A percentile compares a stretch with the other conserved stretches of the same genome.
Evolutionary conservation across 2,113 vertebrate genomes (phyloP).

Genomic region (Gymnogyps californianus): DNA sequence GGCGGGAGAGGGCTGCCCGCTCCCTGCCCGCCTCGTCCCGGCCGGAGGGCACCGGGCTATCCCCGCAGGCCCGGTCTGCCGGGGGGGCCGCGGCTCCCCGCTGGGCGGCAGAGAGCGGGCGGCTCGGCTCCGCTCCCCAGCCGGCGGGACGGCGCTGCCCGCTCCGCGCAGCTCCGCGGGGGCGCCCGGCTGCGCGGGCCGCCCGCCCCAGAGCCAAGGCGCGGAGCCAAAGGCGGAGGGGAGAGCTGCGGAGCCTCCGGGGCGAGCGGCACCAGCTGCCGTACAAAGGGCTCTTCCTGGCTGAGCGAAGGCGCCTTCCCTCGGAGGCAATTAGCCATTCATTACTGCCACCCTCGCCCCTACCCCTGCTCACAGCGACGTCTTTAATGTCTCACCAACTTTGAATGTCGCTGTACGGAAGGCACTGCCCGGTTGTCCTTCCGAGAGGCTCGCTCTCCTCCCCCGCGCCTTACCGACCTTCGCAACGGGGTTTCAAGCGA

Average conservation of each 20-base stretch:
- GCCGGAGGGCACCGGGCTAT: fast-evolving
- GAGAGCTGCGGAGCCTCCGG: no score
- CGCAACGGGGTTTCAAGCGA: neutral
- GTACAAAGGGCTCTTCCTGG: neutral
- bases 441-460: neutral
- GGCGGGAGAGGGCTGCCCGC: neutral
- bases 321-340: neutral
- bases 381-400: neutral
- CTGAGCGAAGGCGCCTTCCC: neutral
- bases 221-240: no score
- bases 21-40: fast-evolving
- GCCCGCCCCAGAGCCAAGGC: neutral
- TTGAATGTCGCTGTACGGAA: neutral
- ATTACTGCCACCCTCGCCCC: neutral
- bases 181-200: neutral
- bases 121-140: neutral
- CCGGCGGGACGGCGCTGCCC: neutral
- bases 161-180: no score
- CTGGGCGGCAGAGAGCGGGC: no score
- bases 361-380: fast-evolving
- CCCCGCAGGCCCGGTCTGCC: no score
- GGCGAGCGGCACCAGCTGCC: neutral
- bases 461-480: neutral
- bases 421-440: neutral
- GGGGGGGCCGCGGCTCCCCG: neutral